phyloP scores from a whole-genome alignment of 1,140 invertebrate species.

The Cotesia typhae region DNA sequence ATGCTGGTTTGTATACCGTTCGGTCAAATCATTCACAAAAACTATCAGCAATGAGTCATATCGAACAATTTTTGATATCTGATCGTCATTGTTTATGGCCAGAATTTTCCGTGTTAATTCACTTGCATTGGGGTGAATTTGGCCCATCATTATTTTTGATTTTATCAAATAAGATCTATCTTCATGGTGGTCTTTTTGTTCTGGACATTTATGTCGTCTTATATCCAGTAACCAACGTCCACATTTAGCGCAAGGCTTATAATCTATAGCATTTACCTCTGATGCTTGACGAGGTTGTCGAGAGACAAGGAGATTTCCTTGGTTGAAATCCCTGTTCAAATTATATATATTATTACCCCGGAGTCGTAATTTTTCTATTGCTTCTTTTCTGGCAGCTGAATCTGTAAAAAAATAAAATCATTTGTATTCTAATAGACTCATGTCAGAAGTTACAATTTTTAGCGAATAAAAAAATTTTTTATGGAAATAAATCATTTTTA shows the following conservation, averaged over 20 bases:
- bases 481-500: neutral
- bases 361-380: conserved; percentile 4
- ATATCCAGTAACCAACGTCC: neutral
- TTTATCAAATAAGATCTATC: neutral
- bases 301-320: neutral
- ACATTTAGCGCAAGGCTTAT: neutral
- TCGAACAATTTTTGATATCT: neutral
- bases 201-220: neutral
- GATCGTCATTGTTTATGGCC: neutral
- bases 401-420: neutral
- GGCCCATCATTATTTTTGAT: conserved; percentile 4
- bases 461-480: neutral
- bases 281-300: neutral
- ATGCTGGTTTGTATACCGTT: neutral
- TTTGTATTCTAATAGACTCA: neutral
- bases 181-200: neutral
- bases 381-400: neutral
- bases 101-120: neutral
- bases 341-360: neutral
- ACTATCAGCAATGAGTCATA: neutral
- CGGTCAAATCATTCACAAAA: neutral
- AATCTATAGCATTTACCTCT: neutral
- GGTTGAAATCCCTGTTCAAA: neutral
- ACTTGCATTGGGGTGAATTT: neutral
- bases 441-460: neutral